Evolutionary conservation across 1,140 invertebrate genomes (phyloP).

Genomic region (Nasonia longicornis): DNA sequence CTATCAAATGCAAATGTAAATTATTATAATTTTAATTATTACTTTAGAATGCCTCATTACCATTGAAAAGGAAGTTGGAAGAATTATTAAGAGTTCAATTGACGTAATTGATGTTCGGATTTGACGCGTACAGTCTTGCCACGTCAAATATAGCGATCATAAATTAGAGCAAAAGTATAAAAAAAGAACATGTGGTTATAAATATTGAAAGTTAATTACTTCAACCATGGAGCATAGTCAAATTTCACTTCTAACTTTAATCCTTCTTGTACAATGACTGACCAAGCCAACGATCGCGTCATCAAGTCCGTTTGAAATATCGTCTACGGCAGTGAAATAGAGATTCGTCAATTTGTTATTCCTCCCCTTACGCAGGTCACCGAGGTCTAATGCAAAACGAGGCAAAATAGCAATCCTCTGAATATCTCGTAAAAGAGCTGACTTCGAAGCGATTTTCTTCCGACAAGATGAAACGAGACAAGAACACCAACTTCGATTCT

Average conservation of each 20-base stretch:
- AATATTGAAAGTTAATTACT: neutral
- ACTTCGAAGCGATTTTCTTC: neutral
- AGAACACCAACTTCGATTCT: neutral
- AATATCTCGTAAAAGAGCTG: neutral
- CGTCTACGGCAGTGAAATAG: neutral
- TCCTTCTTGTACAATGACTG: neutral
- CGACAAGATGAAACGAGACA: neutral
- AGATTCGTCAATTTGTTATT: neutral
- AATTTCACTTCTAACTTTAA: too few relatives aligned
- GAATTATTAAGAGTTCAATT: neutral
- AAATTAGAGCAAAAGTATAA: neutral
- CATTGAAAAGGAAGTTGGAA: neutral
- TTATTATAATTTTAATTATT: neutral
- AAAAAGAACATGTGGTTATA: neutral
- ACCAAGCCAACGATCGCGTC: neutral
- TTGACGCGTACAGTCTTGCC: neutral
- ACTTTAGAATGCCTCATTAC: neutral
- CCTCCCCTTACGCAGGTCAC: neutral
- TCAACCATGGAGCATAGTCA: neutral
- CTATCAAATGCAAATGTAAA: neutral
- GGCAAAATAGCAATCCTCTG: neutral
- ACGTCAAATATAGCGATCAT: neutral
- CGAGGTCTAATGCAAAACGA: neutral
- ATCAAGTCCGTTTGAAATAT: neutral
- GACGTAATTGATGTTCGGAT: neutral